Conservation (phyloP, 1,140 invertebrate genomes). For the Scaptomyza graminum region DNA sequence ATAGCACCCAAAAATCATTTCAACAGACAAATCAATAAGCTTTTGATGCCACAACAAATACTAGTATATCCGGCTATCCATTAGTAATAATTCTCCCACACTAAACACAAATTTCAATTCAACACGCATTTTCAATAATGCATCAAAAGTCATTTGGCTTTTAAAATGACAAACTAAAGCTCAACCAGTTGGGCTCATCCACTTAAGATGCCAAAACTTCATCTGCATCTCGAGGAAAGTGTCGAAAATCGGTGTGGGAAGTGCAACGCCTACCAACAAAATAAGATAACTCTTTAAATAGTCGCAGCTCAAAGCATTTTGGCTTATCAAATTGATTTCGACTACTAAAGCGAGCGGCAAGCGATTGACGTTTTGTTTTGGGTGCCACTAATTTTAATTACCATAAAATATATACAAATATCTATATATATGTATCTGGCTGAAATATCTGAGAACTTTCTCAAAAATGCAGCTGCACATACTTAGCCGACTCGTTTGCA, state of each 20-base stretch:
- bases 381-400: slow-evolving; percentile 67
- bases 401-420: slow-evolving; percentile 62
- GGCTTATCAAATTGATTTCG: slow-evolving; percentile 72
- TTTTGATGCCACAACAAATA: slow-evolving; percentile 4
- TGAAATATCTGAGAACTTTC: slow-evolving; percentile 60
- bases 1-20: not conserved
- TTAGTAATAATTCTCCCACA: slow-evolving; percentile 4
- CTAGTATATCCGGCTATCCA: not conserved
- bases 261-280: slow-evolving; percentile 62
- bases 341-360: slow-evolving; percentile 38
- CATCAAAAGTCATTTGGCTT: slow-evolving; percentile 17
- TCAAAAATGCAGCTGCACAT: slow-evolving; percentile 54
- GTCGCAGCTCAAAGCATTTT: slow-evolving; percentile 30
- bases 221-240: slow-evolving; percentile 27
- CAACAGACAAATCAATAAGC: not conserved
- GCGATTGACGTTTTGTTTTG: slow-evolving; percentile 64
- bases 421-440: not conserved
- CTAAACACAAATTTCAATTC: not conserved
- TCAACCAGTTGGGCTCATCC: not conserved
- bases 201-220: not conserved
- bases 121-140: slow-evolving; percentile 19
- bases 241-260: slow-evolving; percentile 42
- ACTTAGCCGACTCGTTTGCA: not conserved
- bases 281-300: not conserved
- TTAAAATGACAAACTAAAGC: not conserved